Evolutionary conservation across 1,140 invertebrate genomes (phyloP).

Genomic region (Condylostylus longicornis): DNA sequence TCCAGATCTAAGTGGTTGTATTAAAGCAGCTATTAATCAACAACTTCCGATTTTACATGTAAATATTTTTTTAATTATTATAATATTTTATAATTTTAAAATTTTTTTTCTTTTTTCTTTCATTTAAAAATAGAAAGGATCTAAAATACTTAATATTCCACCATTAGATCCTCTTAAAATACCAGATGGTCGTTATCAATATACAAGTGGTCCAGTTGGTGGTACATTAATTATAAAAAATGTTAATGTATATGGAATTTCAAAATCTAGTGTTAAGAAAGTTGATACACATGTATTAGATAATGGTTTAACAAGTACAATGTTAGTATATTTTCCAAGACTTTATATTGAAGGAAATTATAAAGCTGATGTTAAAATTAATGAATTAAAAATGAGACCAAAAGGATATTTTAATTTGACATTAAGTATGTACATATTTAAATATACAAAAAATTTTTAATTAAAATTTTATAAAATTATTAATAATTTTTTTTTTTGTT

Average conservation of each 20-base stretch:
- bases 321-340: slow-evolving; percentile 16
- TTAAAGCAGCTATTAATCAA: slow-evolving; percentile 21
- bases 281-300: slow-evolving; percentile 20
- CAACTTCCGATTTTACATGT: slow-evolving; percentile 17
- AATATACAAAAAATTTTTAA: background rate
- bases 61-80: background rate
- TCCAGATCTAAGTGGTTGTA: slow-evolving; percentile 25
- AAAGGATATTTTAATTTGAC: slow-evolving; percentile 29
- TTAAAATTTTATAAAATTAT: background rate
- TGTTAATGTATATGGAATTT: slow-evolving; percentile 19
- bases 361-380: slow-evolving; percentile 26
- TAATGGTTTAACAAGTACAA: slow-evolving; percentile 14
- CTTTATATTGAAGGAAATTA: slow-evolving; percentile 23
- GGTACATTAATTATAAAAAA: slow-evolving; percentile 21
- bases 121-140: slow-evolving; percentile 13
- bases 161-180: slow-evolving; percentile 25
- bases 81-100: background rate
- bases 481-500: slow-evolving; percentile 6
- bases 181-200: slow-evolving; percentile 17
- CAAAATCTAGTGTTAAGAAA: slow-evolving; percentile 17
- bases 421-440: slow-evolving; percentile 18
- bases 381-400: slow-evolving; percentile 27
- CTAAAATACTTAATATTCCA: slow-evolving; percentile 24
- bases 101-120: background rate
- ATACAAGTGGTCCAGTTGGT: slow-evolving; percentile 17